These are phyloP conservation scores for Volucella inflata DNA, from an alignment of 2,888 invertebrate species.

Conservation along the genomic window DNA sequence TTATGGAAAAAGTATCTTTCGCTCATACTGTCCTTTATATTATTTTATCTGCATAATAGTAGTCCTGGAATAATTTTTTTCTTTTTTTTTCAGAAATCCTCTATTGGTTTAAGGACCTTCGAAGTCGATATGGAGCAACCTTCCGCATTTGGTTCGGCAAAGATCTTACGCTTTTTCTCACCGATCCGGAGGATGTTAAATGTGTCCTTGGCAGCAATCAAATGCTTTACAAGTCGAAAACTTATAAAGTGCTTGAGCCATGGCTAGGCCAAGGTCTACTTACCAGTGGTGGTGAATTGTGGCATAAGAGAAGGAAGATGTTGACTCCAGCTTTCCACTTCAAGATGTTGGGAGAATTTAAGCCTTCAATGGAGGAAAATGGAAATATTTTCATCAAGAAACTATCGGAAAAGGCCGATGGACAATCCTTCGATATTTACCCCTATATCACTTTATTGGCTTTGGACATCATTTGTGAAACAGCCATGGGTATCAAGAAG, in stretches of 20 bases:
- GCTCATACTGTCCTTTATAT: no score
- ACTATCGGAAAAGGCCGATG: constrained; percentile 84
- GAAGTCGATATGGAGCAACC: constrained; percentile 79
- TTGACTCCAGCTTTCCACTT: constrained; percentile 93
- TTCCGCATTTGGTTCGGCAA: constrained; percentile 83
- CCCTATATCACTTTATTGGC: constrained; percentile 85
- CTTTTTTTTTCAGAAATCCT: constrained; percentile 78
- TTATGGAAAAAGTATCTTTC: no score
- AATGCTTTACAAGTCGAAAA: constrained; percentile 79
- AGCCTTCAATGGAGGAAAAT: constrained; percentile 89
- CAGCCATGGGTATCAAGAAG: constrained; percentile 92
- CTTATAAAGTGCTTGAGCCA: constrained; percentile 78
- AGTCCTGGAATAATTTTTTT: background rate
- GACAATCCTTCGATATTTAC: constrained; percentile 85
- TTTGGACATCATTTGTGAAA: constrained; percentile 85
- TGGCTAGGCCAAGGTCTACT: constrained; percentile 82
- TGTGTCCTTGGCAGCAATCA: constrained; percentile 79
- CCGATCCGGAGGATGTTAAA: constrained; percentile 80
- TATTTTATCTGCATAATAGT: no score
- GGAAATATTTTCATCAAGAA: constrained; percentile 85
- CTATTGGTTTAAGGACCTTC: constrained; percentile 79
- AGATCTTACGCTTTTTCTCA: constrained; percentile 81
- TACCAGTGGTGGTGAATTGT: constrained; percentile 84
- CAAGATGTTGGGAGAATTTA: constrained; percentile 89
- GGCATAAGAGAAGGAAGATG: constrained; percentile 89